Evolutionary conservation across 2,888 invertebrate species (phyloP).

Genomic region (Nasonovia ribisnigri): DNA sequence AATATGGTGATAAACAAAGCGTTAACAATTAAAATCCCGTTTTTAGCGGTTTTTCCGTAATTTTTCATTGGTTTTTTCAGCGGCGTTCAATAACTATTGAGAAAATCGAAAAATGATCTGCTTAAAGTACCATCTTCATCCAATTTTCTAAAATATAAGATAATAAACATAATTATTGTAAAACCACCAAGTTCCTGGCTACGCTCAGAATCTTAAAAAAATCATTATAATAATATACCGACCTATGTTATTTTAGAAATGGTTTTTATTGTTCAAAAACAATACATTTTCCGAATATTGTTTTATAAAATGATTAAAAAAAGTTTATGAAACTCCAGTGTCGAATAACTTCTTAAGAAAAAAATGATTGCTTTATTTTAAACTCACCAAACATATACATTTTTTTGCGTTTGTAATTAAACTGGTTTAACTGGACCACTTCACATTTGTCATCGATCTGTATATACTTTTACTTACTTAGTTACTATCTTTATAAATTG

Average conservation of each 20-base stretch:
- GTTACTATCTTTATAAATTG: not conserved
- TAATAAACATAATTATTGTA: too few relatives aligned
- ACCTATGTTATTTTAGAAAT: not conserved
- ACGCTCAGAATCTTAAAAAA: too few relatives aligned
- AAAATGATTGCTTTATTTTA: not conserved
- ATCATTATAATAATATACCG: not conserved
- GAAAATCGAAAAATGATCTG: too few relatives aligned
- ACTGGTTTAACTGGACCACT: not conserved
- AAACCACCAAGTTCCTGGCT: too few relatives aligned
- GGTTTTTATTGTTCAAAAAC: not conserved
- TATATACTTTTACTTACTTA: not conserved
- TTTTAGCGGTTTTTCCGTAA: too few relatives aligned
- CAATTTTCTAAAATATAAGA: too few relatives aligned
- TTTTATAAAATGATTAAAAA: constrained; percentile 4
- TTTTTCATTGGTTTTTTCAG: too few relatives aligned
- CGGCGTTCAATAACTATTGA: too few relatives aligned
- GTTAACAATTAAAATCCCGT: too few relatives aligned
- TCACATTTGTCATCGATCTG: not conserved
- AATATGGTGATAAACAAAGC: too few relatives aligned
- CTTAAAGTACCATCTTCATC: too few relatives aligned
- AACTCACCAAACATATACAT: not conserved
- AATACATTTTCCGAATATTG: not conserved
- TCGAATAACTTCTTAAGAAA: not conserved
- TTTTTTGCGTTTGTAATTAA: not conserved
- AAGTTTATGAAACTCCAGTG: not conserved